A percentile compares a stretch with the other conserved stretches of the same genome.
Conservation (phyloP, 2,113 vertebrate species). For the Sisor rabdophorus region DNA sequence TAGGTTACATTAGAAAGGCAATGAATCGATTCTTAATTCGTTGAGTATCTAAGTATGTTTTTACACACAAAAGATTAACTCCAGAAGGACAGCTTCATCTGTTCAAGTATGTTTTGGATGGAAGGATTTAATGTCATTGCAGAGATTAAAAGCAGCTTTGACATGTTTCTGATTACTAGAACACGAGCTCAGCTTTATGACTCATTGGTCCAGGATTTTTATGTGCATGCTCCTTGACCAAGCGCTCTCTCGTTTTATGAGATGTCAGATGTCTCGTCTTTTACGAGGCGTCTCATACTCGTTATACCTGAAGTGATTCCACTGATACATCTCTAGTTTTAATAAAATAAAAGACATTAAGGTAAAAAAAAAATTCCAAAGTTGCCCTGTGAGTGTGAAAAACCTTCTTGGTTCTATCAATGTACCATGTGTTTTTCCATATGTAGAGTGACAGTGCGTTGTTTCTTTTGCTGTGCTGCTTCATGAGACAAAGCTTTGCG, state of each 20-base stretch:
- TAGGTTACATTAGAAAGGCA: not conserved
- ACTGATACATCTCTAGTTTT: constrained; percentile 35
- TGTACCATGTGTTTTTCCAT: constrained; percentile 10
- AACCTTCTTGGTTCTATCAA: not conserved
- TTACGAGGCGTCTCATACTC: constrained; percentile 27
- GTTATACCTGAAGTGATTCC: constrained; percentile 32
- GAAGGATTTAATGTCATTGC: not conserved
- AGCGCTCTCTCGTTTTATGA: constrained; percentile 41
- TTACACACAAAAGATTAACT: not conserved
- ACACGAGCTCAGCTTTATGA: constrained; percentile 29
- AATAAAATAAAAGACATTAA: constrained; percentile 17
- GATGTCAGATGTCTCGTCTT: constrained; percentile 33
- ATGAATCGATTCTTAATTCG: not conserved
- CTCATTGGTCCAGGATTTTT: constrained; percentile 33
- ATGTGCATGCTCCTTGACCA: constrained; percentile 38
- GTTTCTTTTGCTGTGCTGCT: constrained; percentile 14
- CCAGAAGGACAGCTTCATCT: not conserved
- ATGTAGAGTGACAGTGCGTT: constrained; percentile 16
- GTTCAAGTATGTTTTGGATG: not conserved
- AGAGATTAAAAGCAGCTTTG: constrained; percentile 24
- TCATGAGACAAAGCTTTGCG: not conserved
- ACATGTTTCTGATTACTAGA: constrained; percentile 31
- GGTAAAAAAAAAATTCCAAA: constrained; percentile 13
- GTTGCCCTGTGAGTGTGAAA: not conserved
- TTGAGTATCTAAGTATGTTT: not conserved